phyloP scores from a whole-genome alignment of 2,888 invertebrate genomes.

The Acrocera orbiculus region DNA sequence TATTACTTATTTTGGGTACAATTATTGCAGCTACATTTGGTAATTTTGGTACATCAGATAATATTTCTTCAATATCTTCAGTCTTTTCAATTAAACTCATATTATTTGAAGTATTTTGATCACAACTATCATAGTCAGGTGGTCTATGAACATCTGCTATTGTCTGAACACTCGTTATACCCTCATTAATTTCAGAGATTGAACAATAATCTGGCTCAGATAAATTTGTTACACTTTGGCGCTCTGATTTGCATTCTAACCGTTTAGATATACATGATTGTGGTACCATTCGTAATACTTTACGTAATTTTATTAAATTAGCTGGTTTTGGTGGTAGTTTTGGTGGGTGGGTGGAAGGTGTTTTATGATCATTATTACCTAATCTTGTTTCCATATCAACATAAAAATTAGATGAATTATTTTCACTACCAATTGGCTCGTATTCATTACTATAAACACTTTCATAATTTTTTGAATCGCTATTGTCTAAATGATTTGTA shows the following conservation, averaged over 20 bases:
- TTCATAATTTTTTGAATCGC: conserved; percentile 33
- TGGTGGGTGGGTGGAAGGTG: conserved; percentile 45
- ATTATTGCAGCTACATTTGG: conserved; percentile 59
- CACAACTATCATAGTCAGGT: conserved; percentile 12
- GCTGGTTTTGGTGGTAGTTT: conserved; percentile 65
- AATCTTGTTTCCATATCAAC: conserved; percentile 42
- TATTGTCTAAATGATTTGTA: conserved; percentile 12
- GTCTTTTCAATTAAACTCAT: too few relatives aligned
- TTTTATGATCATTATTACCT: conserved; percentile 26
- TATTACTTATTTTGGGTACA: conserved; percentile 36
- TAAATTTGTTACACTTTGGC: conserved; percentile 18
- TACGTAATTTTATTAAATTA: conserved; percentile 43
- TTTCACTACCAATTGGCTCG: conserved; percentile 41
- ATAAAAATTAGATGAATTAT: conserved; percentile 39
- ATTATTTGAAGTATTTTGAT: conserved; percentile 6
- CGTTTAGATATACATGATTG: conserved; percentile 18
- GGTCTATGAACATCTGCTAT: conserved; percentile 33
- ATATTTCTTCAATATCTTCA: conserved; percentile 27
- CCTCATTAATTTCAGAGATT: conserved; percentile 45
- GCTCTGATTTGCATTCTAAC: conserved; percentile 22
- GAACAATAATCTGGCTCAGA: conserved; percentile 58
- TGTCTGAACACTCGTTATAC: conserved; percentile 34
- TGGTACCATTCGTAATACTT: conserved; percentile 20
- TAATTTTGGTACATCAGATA: conserved; percentile 49
- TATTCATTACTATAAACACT: conserved; percentile 61